Percentiles rank a stretch among this genome's conserved stretches.
Conservation (phyloP, 30 jellyfish, hydroid and myxozoan species). For the Hydra vulgaris region DNA sequence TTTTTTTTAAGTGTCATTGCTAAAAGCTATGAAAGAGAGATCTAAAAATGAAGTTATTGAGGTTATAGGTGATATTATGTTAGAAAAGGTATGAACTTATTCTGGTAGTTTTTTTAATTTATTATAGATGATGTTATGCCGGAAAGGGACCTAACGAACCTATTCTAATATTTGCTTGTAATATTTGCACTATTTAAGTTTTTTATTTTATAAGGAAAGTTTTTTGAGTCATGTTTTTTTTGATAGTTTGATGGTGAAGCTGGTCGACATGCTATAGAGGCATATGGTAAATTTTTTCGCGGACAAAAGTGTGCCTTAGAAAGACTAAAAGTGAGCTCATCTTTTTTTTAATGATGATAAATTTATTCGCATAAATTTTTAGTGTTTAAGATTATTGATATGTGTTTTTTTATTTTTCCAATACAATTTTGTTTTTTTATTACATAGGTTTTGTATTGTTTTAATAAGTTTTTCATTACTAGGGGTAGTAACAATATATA, state of each 20-base stretch:
- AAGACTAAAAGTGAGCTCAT: slow-evolving; percentile 52
- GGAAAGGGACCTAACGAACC: too few species aligned
- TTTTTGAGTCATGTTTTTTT: neutral
- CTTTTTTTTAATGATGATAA: too few species aligned
- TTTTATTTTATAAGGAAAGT: neutral
- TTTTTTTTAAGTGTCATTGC: slow-evolving; percentile 54
- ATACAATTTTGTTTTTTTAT: too few species aligned
- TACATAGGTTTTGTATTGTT: too few species aligned
- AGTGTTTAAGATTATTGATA: too few species aligned
- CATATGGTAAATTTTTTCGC: slow-evolving; percentile 64
- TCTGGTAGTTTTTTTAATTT: neutral
- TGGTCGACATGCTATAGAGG: slow-evolving; percentile 76
- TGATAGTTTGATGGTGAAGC: slow-evolving; percentile 86
- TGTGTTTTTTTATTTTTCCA: too few species aligned
- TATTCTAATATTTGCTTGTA: neutral
- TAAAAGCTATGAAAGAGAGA: slow-evolving; percentile 85
- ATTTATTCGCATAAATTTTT: too few species aligned
- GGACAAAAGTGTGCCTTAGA: slow-evolving; percentile 75
- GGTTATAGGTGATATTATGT: slow-evolving; percentile 65
- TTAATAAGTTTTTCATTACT: too few species aligned
- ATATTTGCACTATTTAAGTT: neutral
- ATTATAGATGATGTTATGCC: too few species aligned
- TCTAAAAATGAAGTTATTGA: slow-evolving; percentile 60
- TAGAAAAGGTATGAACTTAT: slow-evolving; percentile 58
- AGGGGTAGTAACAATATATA: too few species aligned